Conservation (phyloP, 2,113 vertebrate species). For the Accipiter cooperii region DNA sequence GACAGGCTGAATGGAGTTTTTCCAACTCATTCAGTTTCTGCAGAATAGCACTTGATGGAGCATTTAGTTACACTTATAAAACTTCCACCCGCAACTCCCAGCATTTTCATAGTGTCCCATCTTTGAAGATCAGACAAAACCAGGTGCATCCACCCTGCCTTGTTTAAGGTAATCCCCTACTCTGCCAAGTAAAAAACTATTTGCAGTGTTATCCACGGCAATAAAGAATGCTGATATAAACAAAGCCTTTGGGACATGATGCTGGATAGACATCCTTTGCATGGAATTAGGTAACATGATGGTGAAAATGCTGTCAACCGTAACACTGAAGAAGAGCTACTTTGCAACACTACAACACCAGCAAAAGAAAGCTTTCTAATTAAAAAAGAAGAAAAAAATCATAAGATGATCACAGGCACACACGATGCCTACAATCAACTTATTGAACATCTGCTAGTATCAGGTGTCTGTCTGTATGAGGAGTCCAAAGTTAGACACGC, state of each 20-base stretch:
- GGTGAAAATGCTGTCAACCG: neutral
- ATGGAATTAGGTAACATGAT: neutral
- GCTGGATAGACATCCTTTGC: neutral
- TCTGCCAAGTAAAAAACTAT: neutral
- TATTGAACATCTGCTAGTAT: neutral
- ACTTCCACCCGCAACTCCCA: neutral
- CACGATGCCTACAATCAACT: neutral
- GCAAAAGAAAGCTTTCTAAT: neutral
- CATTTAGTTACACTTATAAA: neutral
- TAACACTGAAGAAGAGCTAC: neutral
- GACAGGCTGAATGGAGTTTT: neutral
- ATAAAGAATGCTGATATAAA: neutral
- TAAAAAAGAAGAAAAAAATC: neutral
- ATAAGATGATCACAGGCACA: neutral
- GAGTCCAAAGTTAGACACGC: neutral
- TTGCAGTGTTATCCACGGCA: neutral
- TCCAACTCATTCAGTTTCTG: neutral
- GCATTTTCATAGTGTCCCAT: neutral
- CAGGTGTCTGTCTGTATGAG: neutral
- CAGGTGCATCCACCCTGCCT: neutral
- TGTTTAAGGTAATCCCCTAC: neutral
- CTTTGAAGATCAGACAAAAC: neutral
- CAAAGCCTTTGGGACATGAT: neutral
- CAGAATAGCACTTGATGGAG: neutral
- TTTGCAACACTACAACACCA: neutral